A percentile compares a stretch with the other conserved stretches of the same genome.
Evolutionary conservation across 2,888 invertebrate genomes (phyloP).

Genomic region (Aphrophora alni): DNA sequence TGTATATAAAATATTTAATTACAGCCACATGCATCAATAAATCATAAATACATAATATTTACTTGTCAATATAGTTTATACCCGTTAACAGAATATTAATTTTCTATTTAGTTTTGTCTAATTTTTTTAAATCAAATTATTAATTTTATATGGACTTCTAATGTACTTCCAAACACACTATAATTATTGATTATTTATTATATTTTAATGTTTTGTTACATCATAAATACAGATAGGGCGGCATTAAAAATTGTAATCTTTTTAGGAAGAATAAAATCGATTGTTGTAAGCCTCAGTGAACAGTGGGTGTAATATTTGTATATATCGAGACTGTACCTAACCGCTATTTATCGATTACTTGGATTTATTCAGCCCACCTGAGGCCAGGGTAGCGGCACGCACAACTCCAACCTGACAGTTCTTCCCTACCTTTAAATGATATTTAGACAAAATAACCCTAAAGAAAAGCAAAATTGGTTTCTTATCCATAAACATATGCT

Average conservation of each 20-base stretch:
- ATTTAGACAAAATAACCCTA: neutral
- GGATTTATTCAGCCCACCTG: neutral
- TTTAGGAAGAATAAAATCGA: no score
- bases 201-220: no score
- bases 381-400: neutral
- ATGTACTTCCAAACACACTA: no score
- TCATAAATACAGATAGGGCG: no score
- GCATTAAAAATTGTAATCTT: no score
- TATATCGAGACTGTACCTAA: neutral
- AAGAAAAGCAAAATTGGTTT: neutral
- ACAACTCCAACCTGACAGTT: neutral
- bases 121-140: no score
- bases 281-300: no score
- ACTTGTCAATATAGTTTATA: no score
- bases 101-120: no score
- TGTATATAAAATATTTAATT: neutral
- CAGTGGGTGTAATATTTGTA: neutral
- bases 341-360: neutral
- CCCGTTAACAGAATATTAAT: no score
- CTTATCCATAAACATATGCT: neutral
- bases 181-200: no score
- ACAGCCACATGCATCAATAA: neutral
- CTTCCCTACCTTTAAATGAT: neutral
- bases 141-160: no score
- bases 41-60: neutral